Percentiles rank a stretch among this genome's conserved stretches.
Conservation (phyloP, 1,140 invertebrate species). For the Gonioctena quinquepunctata region DNA sequence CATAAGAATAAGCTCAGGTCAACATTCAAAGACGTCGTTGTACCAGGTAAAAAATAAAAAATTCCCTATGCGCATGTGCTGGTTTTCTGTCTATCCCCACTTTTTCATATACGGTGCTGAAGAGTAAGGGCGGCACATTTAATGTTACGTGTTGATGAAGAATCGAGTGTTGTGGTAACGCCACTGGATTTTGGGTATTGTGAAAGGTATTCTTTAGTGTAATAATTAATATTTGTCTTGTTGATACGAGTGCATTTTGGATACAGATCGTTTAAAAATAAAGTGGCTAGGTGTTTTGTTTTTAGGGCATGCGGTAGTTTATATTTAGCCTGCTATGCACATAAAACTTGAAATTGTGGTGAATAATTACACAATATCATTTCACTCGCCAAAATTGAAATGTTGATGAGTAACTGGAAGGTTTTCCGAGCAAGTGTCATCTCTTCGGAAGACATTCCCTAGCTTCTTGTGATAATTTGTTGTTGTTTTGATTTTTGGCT, state of each 20-base stretch:
- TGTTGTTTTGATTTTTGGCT: too few relatives aligned
- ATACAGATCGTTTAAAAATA: neutral
- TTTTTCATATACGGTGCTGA: neutral
- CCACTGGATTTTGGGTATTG: neutral
- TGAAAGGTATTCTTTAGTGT: neutral
- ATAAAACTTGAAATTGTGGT: too few relatives aligned
- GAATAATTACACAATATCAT: too few relatives aligned
- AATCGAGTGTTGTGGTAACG: neutral
- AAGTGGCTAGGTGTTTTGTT: neutral
- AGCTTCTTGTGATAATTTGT: too few relatives aligned
- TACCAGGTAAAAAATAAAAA: constrained; percentile 44
- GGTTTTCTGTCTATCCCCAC: neutral
- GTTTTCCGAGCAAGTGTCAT: too few relatives aligned
- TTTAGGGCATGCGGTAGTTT: neutral
- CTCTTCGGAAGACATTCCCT: too few relatives aligned
- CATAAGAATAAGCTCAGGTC: constrained; percentile 39
- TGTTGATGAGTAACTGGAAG: too few relatives aligned
- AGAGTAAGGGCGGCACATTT: neutral
- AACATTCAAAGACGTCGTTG: constrained; percentile 47
- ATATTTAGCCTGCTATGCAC: too few relatives aligned
- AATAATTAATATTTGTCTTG: neutral
- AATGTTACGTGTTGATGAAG: neutral
- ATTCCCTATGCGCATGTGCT: neutral
- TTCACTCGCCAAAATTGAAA: too few relatives aligned
- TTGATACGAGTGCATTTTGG: neutral